Evolutionary conservation across 2,888 invertebrate species (phyloP), one percentile per base, ranked within the genome.

Genomic region (Alcis repandata): DNA sequence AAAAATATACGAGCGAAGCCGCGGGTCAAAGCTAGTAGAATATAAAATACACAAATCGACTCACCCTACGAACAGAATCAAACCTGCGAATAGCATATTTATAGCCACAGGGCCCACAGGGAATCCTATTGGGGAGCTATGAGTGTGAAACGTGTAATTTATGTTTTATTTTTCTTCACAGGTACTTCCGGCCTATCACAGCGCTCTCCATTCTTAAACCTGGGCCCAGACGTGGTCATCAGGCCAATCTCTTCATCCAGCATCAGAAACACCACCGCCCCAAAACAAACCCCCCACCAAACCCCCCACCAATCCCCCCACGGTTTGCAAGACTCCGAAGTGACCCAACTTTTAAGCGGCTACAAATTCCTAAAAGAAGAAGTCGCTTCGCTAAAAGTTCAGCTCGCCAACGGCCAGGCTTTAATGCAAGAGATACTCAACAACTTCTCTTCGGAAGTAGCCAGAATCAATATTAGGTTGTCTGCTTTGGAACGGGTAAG

Each of bases 211-310:
- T 11, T 33, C 17, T 33, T 33, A 13, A 33, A 11, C 1, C 49
- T 49, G 15, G 49, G 49, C 3, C 32, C 32, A 10, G 49, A 49
- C 10, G 33, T 49, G 4, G 33, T 49, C 32, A 49, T 46, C 46
- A 46, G 22, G 22, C 46, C 46, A 7, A 1, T 46, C 1, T 22
- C 46, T 27, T 46, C 46, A 3, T 19, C 2, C 0, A 22, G 13
- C 45, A 4, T 1, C 19, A 48, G 15, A 15, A 27, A 15, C 48
- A 11, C 9, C 48, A 17, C 2, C 8, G 17, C 3, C 1, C 6
- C 49, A 1, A 33, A 17, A 4, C 49, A 10, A 15, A 9, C 17
- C 17, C 4, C 32, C n/a, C n/a, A n/a, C n/a, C n/a, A n/a, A n/a
- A n/a, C n/a, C n/a, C n/a, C n/a, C n/a, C n/a, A n/a, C n/a, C n/a